Percentiles rank a stretch among this genome's conserved stretches.
These are phyloP conservation scores for Drosophila lowei DNA, from an alignment of 1,140 invertebrate species.

Conservation along the genomic window DNA sequence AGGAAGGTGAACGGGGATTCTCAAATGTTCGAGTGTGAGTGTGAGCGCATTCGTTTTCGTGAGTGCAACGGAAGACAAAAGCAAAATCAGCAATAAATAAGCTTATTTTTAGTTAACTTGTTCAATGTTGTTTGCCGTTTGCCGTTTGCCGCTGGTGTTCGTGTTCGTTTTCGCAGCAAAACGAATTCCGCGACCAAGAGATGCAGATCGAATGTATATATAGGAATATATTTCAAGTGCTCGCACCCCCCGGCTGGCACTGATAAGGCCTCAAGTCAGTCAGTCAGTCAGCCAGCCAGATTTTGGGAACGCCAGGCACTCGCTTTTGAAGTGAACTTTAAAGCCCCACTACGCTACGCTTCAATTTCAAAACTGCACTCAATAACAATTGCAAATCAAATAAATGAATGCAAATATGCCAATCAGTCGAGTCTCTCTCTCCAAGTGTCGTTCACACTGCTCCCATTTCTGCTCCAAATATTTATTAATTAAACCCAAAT, in stretches of 20 bases:
- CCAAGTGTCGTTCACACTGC: neutral
- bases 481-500: constrained; percentile 39
- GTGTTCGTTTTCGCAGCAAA: constrained; percentile 11
- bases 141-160: too few relatives aligned
- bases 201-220: constrained; percentile 27
- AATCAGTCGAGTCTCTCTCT: constrained; percentile 19
- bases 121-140: constrained; percentile 32
- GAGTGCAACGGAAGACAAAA: constrained; percentile 71
- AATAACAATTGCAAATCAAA: constrained; percentile 37
- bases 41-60: constrained; percentile 52
- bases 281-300: neutral
- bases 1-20: constrained; percentile 47
- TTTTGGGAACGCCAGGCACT: neutral
- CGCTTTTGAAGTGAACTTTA: constrained; percentile 14
- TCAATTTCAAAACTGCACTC: constrained; percentile 6
- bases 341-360: neutral
- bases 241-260: neutral
- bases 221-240: constrained; percentile 36
- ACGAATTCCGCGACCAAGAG: constrained; percentile 24
- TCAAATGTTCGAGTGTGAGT: constrained; percentile 6
- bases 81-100: constrained; percentile 63
- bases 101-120: constrained; percentile 65
- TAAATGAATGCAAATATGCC: constrained; percentile 55
- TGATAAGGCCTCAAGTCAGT: constrained; percentile 6
- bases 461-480: constrained; percentile 27